Percentiles rank a stretch among this genome's conserved stretches.
These are phyloP conservation scores for Ochotona curzoniae DNA, from an alignment of 2,113 vertebrate genomes.

Conservation along the genomic window DNA sequence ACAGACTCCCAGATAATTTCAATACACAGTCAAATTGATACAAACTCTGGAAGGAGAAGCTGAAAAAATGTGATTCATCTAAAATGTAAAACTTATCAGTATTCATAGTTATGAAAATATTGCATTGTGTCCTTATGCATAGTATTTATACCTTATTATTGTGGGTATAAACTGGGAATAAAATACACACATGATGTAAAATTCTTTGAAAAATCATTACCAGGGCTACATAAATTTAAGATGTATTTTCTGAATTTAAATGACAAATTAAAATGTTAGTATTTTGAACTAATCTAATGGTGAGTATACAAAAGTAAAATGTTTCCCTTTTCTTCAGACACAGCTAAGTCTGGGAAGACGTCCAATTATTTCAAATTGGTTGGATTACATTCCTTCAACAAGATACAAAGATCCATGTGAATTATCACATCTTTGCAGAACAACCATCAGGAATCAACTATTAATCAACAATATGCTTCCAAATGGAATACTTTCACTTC, in stretches of 20 bases:
- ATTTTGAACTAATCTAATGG: neutral
- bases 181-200: slow-evolving; percentile 13
- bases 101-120: slow-evolving; percentile 36
- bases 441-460: slow-evolving; percentile 76
- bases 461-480: slow-evolving; percentile 78
- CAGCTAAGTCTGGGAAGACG: slow-evolving; percentile 74
- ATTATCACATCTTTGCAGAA: slow-evolving; percentile 80
- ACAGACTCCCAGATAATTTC: neutral
- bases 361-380: slow-evolving; percentile 79
- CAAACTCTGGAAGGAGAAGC: neutral
- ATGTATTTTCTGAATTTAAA: slow-evolving; percentile 38
- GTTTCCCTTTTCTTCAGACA: slow-evolving; percentile 69
- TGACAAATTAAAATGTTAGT: slow-evolving; percentile 25
- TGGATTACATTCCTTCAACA: slow-evolving; percentile 80
- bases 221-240: slow-evolving; percentile 18
- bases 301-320: slow-evolving; percentile 37
- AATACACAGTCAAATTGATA: neutral
- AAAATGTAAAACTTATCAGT: slow-evolving; percentile 22
- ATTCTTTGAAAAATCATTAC: neutral
- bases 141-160: slow-evolving; percentile 37
- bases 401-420: slow-evolving; percentile 81
- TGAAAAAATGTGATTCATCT: neutral
- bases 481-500: slow-evolving; percentile 81
- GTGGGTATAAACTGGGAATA: slow-evolving; percentile 39
- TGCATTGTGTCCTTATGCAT: neutral